Percentiles rank a stretch among this genome's conserved stretches.
phyloP scores from a whole-genome alignment of 2,113 vertebrate genomes.

The Platichthys flesus region DNA sequence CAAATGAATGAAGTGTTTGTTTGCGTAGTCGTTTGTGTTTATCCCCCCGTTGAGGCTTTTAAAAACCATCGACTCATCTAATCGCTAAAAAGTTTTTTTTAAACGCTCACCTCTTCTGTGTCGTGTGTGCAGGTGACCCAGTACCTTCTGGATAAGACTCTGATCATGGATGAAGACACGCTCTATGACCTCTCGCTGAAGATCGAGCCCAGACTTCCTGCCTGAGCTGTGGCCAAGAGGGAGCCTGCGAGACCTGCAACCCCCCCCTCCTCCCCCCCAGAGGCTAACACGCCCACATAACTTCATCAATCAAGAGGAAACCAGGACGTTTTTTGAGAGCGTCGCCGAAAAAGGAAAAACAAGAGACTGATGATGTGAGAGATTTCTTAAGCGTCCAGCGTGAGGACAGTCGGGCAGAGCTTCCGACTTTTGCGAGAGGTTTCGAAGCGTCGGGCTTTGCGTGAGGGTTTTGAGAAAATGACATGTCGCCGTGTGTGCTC shows the following conservation, averaged over 20 bases:
- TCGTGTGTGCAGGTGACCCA: conserved; percentile 89
- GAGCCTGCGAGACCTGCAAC: conserved; percentile 45
- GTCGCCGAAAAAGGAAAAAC: conserved; percentile 23
- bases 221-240: conserved; percentile 83
- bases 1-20: no score
- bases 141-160: conserved; percentile 94
- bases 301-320: conserved; percentile 56
- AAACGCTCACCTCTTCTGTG: not conserved
- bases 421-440: conserved; percentile 31
- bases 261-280: not conserved
- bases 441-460: conserved; percentile 16
- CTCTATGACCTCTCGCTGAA: conserved; percentile 96
- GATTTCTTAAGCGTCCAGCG: conserved; percentile 10
- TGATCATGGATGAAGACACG: conserved; percentile 97
- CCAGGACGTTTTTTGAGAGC: conserved; percentile 45
- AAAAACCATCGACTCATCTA: no score
- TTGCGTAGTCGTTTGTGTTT: no score
- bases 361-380: conserved; percentile 36
- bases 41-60: no score
- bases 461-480: conserved; percentile 49
- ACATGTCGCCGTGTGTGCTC: conserved; percentile 24
- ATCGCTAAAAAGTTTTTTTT: not conserved
- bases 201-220: conserved; percentile 95
- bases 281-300: conserved; percentile 48
- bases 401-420: not conserved